Evolutionary conservation across 1,140 invertebrate genomes (phyloP), one percentile per base, ranked within the genome.

Genomic region (Zaprionus capensis): DNA sequence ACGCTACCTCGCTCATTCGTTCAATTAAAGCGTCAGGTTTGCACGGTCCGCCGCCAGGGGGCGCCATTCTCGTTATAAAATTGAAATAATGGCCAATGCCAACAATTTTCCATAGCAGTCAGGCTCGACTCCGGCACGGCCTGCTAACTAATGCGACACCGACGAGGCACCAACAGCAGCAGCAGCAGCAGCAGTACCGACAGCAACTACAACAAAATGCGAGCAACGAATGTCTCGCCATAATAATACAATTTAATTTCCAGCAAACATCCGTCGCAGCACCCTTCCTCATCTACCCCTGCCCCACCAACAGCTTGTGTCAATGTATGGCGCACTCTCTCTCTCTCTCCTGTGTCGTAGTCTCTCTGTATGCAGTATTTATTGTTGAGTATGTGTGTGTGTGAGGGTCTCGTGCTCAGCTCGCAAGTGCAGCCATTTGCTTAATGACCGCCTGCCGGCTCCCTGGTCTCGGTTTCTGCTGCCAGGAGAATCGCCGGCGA

Each of bases 211-310:
- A 71, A 76, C 67, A 41, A 71, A 76, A 72, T 56, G 69, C 61
- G 28, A 77, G 76, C 80, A 79, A 86, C 83, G 83, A 87, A 87
- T 90, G 81, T 85, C 81, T 85, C 85, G 85, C 85, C 82, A 90
- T 90, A 90, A 91, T 85, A 90, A 90, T 90, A 85, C 85, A 90
- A 90, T 90, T 90, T 90, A 90, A 90, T 90, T 90, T 90, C 85
- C 84, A 90, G 85, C 81, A 90, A 90, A 88, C 84, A 90, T 88
- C 81, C 84, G 84, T 84, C 66, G 65, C 70, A 53, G 31, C 28
- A 53, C 24, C 56, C 22, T 20, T 14, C 9, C 31, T 11, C 31
- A 34, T 34, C 68, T 28, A 20, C 36, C 6, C 5, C 44, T 17
- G 20, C n/a, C 5, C 41, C 26, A 28, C 36, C 28, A 28, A 17